These are phyloP conservation scores for Cephalotes varians DNA, from an alignment of 2,888 invertebrate genomes.

Conservation along the genomic window DNA sequence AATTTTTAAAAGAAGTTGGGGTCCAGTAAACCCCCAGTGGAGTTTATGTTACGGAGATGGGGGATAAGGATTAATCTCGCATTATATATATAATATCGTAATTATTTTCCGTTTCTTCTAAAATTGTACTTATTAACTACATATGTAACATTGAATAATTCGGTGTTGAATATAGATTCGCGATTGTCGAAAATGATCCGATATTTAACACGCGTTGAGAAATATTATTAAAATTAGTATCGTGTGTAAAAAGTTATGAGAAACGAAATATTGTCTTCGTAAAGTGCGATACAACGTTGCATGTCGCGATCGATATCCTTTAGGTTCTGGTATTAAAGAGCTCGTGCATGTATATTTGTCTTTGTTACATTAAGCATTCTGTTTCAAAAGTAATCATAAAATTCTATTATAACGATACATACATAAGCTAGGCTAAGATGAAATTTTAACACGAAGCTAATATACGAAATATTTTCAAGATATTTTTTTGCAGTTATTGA, in stretches of 20 bases:
- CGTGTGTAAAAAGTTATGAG: not conserved
- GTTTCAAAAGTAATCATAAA: not conserved
- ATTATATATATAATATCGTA: not conserved
- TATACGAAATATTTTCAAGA: not conserved
- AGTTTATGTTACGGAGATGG: too few species aligned
- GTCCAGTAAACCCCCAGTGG: too few species aligned
- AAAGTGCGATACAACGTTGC: not conserved
- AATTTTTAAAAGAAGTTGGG: too few species aligned
- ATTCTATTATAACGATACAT: not conserved
- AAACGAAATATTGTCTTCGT: not conserved
- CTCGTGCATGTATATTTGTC: not conserved
- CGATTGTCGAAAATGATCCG: not conserved
- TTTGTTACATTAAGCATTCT: not conserved
- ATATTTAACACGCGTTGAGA: slow-evolving; percentile 6
- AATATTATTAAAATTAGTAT: not conserved
- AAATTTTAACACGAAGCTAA: not conserved
- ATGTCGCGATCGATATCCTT: slow-evolving; percentile 16
- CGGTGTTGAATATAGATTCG: not conserved
- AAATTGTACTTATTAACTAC: not conserved
- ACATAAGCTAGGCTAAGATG: not conserved
- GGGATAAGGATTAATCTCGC: too few species aligned
- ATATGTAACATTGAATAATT: not conserved
- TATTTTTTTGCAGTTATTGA: not conserved
- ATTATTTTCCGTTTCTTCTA: not conserved
- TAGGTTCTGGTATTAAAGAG: not conserved